Base-by-base conservation (phyloP, 2,113 vertebrate species). In the Nothobranchius kuhntae region DNA sequence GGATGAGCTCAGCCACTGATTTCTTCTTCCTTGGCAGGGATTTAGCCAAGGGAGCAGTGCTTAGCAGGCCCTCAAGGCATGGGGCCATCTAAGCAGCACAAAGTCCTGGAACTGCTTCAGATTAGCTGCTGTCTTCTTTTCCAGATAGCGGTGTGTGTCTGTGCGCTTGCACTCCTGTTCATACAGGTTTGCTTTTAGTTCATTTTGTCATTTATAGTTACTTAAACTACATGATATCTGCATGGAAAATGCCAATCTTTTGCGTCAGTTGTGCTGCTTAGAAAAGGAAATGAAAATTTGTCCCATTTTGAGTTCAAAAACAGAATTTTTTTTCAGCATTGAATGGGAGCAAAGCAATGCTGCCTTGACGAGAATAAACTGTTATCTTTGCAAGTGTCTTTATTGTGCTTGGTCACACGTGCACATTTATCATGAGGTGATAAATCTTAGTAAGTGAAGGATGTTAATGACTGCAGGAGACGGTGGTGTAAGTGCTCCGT, bases 11-110 rank as follows among this genome's bases (percentile, higher is more conserved):
- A 75, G 71, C 58, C 73, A 65, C 78, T 86, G 82, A 77, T 75
- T 86, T 86, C 86, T 85, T 78, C 82, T 71, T 75, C 55, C 74
- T 86, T 82, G 82, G 80, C 78, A 85, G 87, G 90, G 93, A 85
- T 90, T 89, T 77, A 86, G 91, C 88, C 66, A 68, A 87, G 66
- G 83, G 82, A 91, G 73, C 89, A 85, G 77, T 87, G 86, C 93
- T 94, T 92, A 93, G 91, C 81, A 65, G 91, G 86, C 90, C 91
- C 91, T 81, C 63, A 79, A 90, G 88, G 88, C 91, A 82, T 65
- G 78, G 80, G 86, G 85, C 72, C 91, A 91, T 91, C 92, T 86
- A 90, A 93, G 92, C 82, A 86, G 85, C 86, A 80, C 56, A 80
- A 91, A 81, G 72, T 83, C 83, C 84, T 92, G 91, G 91, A 91